Evolutionary conservation across 2,113 vertebrate species (phyloP).

Genomic region (Sminthopsis crassicaudata): DNA sequence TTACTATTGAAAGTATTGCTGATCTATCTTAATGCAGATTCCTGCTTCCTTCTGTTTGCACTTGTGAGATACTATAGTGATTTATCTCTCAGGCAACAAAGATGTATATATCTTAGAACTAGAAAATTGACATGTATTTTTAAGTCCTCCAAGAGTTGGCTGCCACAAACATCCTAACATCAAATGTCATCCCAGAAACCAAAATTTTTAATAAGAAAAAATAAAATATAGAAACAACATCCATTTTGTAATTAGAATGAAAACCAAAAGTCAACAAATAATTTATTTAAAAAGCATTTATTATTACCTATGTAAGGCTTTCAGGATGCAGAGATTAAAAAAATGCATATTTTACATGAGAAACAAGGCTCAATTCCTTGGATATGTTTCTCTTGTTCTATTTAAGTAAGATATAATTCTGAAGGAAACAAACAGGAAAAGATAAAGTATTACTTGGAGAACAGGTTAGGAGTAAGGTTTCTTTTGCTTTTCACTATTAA

Average conservation of each 20-base stretch:
- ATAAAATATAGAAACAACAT: too few species aligned
- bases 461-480: not conserved
- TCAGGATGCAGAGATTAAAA: not conserved
- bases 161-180: not conserved
- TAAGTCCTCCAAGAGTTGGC: accelerated
- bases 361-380: not conserved
- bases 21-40: not conserved
- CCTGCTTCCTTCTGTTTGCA: not conserved
- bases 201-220: not conserved
- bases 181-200: not conserved
- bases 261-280: not conserved
- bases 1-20: not conserved
- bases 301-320: not conserved
- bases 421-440: not conserved
- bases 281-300: not conserved
- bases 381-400: not conserved
- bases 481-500: not conserved
- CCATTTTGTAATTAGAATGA: not conserved
- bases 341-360: not conserved
- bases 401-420: not conserved
- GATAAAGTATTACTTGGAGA: not conserved
- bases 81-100: not conserved
- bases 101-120: not conserved
- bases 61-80: not conserved
- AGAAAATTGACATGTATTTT: accelerated